Base-by-base conservation (phyloP, 2,113 vertebrate species). In the Formicarius rufipectus region DNA sequence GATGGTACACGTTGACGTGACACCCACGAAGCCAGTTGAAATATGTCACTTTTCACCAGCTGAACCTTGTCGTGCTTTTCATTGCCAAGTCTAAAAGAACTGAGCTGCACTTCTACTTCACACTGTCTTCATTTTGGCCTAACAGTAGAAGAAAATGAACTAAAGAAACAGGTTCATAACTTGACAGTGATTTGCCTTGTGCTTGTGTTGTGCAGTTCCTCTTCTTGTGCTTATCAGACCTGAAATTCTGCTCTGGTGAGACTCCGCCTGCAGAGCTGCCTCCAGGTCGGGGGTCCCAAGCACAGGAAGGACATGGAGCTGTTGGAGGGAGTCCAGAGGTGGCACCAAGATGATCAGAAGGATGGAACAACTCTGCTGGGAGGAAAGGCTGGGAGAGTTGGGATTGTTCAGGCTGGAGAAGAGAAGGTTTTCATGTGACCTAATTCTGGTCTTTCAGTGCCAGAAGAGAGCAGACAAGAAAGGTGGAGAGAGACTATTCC, bases 41-140 rank as follows among this genome's bases (percentile, higher is more conserved):
- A 89, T 69, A 76, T 49, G 64, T 37, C 72, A 84, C 40, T 95
- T 92, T 95, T 86, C 72, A 90, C 75, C 63, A 63, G 49, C 45
- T 69, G 72, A 90, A 90, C 40, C 52, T 81, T n/a, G 42, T 66
- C 9, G 0, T 3, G 7, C 14, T 63, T 91, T 66, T 80, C 42
- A 77, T 45, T 63, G 87, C 44, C 22, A 63, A 56, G 22, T 88
- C 58, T 55, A 50, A 71, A 93, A 50, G 30, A 90, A 62, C 30
- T 73, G 42, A 64, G 22, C 11, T 52, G 27, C 50, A n/a, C 24
- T 45, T 22, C 31, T 27, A 33, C 53, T 40, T 31, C 59, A 80
- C 44, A 22, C 39, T 31, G 30, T 35, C 66, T 82, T 56, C 20
- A 18, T 50, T 77, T 77, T 73, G 73, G 9, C 23, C 42, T 78